A percentile compares a stretch with the other conserved stretches of the same genome.
These are phyloP conservation scores for Orgyia antiqua DNA, from an alignment of 2,888 invertebrate genomes.

Conservation along the genomic window DNA sequence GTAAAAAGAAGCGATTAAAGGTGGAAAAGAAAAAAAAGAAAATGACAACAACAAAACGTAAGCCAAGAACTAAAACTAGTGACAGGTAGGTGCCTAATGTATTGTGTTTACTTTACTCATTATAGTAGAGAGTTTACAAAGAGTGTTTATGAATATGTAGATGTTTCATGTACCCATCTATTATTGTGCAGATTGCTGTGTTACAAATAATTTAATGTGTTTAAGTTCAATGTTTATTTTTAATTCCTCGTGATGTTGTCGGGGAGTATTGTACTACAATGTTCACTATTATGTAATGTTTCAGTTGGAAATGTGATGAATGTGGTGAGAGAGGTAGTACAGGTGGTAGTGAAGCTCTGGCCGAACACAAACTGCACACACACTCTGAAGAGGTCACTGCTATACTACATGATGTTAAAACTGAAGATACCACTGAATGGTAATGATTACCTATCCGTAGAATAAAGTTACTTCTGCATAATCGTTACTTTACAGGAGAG, in stretches of 20 bases:
- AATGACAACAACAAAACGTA: constrained; percentile 26
- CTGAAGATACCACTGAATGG: constrained; percentile 41
- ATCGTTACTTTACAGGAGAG: too few relatives aligned
- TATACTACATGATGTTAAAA: constrained; percentile 34
- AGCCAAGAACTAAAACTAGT: constrained; percentile 28
- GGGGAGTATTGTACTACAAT: too few relatives aligned
- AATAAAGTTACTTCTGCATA: too few relatives aligned
- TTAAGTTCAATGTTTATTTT: too few relatives aligned
- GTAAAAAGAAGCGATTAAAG: constrained; percentile 48
- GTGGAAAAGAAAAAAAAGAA: constrained; percentile 54
- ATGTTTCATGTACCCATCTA: neutral
- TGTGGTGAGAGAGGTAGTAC: constrained; percentile 34
- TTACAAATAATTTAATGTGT: too few relatives aligned
- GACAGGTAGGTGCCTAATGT: constrained; percentile 24
- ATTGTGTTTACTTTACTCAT: neutral
- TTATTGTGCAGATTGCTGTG: too few relatives aligned
- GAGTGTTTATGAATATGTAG: neutral
- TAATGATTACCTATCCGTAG: too few relatives aligned
- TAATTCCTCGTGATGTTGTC: too few relatives aligned
- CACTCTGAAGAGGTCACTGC: constrained; percentile 29
- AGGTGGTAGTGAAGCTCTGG: constrained; percentile 37
- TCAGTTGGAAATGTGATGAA: constrained; percentile 52
- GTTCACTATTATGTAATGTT: constrained; percentile 8
- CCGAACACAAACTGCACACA: constrained; percentile 42
- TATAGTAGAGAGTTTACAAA: neutral